These are phyloP conservation scores for Matsumyia berberina DNA, from an alignment of 2,888 invertebrate genomes.

Conservation along the genomic window DNA sequence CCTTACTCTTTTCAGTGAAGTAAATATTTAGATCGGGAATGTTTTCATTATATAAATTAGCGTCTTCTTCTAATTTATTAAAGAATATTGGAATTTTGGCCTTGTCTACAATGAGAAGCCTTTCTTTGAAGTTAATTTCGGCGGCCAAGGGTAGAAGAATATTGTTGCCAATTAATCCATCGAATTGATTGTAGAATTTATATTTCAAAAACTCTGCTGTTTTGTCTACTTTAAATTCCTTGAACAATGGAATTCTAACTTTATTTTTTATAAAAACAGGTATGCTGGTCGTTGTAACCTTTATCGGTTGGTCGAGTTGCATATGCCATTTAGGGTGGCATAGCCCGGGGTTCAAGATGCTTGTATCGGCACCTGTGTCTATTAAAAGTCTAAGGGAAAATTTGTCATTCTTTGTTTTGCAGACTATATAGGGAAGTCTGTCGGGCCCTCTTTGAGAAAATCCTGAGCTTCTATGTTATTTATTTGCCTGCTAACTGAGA, in stretches of 20 bases:
- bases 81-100: conserved; percentile 37
- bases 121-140: conserved; percentile 29
- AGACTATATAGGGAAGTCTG: conserved; percentile 55
- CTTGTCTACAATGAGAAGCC: conserved; percentile 15
- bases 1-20: conserved; percentile 15
- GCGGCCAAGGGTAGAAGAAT: conserved; percentile 22
- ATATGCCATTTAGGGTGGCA: conserved; percentile 56
- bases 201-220: conserved; percentile 40
- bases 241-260: conserved; percentile 51
- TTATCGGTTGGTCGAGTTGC: not conserved
- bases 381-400: conserved; percentile 39
- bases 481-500: too few species aligned
- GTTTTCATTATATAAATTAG: conserved; percentile 13
- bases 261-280: conserved; percentile 17
- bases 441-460: too few species aligned
- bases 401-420: conserved; percentile 47
- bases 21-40: conserved; percentile 18
- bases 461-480: too few species aligned
- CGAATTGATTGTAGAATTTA: too few species aligned
- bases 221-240: conserved; percentile 49
- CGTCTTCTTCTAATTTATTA: conserved; percentile 35
- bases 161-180: conserved; percentile 64
- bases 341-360: conserved; percentile 39
- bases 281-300: conserved; percentile 34
- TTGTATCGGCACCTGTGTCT: conserved; percentile 55